Conservation (phyloP, 2,888 invertebrate genomes). For the Noctua janthina region DNA sequence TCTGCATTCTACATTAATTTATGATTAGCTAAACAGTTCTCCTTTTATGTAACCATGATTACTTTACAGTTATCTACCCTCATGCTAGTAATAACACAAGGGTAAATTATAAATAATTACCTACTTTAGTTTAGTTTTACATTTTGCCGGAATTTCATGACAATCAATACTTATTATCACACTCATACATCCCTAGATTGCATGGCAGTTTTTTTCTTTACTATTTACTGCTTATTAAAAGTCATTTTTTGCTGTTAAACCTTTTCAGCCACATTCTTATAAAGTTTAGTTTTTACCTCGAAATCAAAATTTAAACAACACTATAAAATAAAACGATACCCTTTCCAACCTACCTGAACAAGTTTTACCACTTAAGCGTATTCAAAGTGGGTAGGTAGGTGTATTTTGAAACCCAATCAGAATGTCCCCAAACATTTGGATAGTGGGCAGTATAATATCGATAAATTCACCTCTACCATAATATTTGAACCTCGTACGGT, state of each 20-base stretch:
- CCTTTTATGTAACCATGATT: background rate
- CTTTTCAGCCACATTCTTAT: background rate
- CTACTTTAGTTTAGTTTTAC: background rate
- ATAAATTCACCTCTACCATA: conserved; percentile 78
- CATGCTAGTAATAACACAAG: background rate
- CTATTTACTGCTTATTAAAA: background rate
- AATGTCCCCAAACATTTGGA: conserved; percentile 70
- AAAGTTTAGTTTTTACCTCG: background rate
- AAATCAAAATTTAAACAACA: background rate
- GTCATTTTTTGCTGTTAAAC: no score
- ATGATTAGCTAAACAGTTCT: conserved; percentile 6
- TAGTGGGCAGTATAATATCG: conserved; percentile 73
- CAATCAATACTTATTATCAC: background rate
- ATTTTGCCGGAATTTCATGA: background rate
- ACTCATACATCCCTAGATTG: background rate
- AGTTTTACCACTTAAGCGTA: conserved; percentile 71
- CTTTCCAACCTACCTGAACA: conserved; percentile 41
- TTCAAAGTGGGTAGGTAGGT: conserved; percentile 55
- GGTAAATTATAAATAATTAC: background rate
- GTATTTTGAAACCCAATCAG: conserved; percentile 74
- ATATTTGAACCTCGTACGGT: conserved; percentile 71
- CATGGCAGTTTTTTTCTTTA: background rate
- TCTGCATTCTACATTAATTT: conserved; percentile 7
- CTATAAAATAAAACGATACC: conserved; percentile 8
- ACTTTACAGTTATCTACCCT: background rate